Conservation (phyloP, 1,140 invertebrate genomes). For the Drosophila jambulina region DNA sequence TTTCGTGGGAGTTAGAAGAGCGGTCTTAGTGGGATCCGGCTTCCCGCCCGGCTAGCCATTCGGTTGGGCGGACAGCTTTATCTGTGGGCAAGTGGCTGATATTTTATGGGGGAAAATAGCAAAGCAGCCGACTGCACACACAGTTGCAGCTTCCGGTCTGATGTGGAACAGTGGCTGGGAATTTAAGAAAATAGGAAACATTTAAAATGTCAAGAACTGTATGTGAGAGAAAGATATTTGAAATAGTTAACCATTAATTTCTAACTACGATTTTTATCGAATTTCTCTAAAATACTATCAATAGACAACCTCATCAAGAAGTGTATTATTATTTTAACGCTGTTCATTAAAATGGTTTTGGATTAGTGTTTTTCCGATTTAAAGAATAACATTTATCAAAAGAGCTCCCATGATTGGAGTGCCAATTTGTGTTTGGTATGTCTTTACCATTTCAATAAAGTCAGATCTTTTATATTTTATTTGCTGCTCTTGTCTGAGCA, state of each 20-base stretch:
- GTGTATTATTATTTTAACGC: no score
- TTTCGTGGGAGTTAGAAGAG: constrained; percentile 11
- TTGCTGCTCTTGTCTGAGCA: neutral
- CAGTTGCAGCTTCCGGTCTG: constrained; percentile 20
- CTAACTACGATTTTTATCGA: no score
- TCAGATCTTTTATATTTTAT: neutral
- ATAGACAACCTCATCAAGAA: neutral
- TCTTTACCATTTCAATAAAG: neutral
- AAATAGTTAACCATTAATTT: neutral
- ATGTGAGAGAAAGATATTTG: neutral
- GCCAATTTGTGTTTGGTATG: neutral
- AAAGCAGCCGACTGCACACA: constrained; percentile 38
- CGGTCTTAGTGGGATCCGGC: constrained; percentile 1
- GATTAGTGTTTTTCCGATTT: neutral
- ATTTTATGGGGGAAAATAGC: constrained; percentile 61
- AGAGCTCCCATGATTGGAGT: neutral
- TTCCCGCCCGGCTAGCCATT: constrained; percentile 16
- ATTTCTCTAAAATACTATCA: neutral
- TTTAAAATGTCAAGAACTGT: neutral
- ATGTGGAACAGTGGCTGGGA: constrained; percentile 16
- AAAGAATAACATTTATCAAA: neutral
- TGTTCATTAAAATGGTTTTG: neutral
- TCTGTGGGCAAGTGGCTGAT: constrained; percentile 75
- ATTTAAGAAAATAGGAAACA: neutral
- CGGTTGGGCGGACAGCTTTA: constrained; percentile 67